phyloP scores from a whole-genome alignment of 30 jellyfish, hydroid and myxozoan species.

The Clytia hemisphaerica region DNA sequence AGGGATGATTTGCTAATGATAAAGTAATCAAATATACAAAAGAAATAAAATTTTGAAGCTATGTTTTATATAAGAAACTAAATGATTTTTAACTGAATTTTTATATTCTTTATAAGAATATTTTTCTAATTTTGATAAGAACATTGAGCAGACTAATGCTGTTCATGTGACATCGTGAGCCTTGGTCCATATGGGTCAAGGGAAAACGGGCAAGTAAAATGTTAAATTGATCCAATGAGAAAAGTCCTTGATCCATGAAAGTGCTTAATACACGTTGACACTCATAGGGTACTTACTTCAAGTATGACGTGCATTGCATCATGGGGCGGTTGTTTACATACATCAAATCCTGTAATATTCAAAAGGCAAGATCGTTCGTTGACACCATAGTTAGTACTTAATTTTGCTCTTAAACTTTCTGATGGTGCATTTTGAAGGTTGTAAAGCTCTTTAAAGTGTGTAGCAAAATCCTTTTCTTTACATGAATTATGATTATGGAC shows the following conservation, averaged over 20 bases:
- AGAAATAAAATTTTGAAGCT: too few relatives aligned
- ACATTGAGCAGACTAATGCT: too few relatives aligned
- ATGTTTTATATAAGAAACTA: too few relatives aligned
- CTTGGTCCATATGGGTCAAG: constrained; percentile 6
- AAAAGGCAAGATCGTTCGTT: neutral
- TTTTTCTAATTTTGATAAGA: too few relatives aligned
- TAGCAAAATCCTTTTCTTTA: neutral
- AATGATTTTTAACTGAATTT: too few relatives aligned
- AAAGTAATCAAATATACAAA: too few relatives aligned
- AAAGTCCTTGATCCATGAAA: neutral
- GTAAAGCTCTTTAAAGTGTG: neutral
- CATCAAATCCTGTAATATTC: constrained; percentile 8
- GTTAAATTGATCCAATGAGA: constrained; percentile 5
- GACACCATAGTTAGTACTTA: constrained; percentile 2
- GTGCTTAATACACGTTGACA: neutral
- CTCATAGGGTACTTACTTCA: constrained; percentile 24
- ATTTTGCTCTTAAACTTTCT: neutral
- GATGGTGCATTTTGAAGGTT: constrained; percentile 7
- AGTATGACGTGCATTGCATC: constrained; percentile 20
- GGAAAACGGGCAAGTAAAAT: neutral
- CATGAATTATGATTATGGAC: constrained; percentile 8
- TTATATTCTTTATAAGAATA: too few relatives aligned
- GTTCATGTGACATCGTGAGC: too few relatives aligned
- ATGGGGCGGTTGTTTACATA: constrained; percentile 8
- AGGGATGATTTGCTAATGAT: too few relatives aligned